These are phyloP conservation scores for Gorsachius goisagi DNA, from an alignment of 2,113 vertebrate species.

Conservation along the genomic window DNA sequence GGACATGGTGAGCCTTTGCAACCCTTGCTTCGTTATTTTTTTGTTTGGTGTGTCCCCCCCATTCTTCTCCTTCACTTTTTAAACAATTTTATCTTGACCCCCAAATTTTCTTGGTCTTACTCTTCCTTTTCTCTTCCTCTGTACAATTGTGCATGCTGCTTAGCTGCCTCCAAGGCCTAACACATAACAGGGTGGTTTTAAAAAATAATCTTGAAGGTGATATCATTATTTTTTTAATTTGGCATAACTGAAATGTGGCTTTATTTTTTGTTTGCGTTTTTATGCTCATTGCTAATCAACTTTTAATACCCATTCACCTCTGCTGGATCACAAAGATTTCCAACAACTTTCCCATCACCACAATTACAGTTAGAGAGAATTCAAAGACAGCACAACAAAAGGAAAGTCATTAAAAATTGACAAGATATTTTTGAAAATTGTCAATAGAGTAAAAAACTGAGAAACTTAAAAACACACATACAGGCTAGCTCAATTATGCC, in stretches of 20 bases:
- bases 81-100: background rate
- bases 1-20: background rate
- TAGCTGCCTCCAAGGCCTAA: background rate
- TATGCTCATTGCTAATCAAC: background rate
- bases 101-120: background rate
- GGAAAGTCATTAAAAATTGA: background rate
- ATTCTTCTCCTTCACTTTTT: background rate
- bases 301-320: background rate
- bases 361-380: background rate
- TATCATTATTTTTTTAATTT: background rate
- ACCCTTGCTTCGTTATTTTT: background rate
- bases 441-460: background rate
- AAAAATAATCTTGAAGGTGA: background rate
- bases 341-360: background rate
- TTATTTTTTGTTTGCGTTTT: background rate
- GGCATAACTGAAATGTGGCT: background rate
- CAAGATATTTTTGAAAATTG: background rate
- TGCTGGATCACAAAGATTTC: background rate
- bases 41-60: too few relatives aligned
- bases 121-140: background rate
- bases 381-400: background rate
- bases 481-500: background rate
- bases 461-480: background rate
- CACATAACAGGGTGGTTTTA: background rate
- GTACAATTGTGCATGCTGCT: background rate